A percentile compares a stretch with the other conserved stretches of the same genome.
Conservation (phyloP, 1,140 invertebrate species). For the Araneus ventricosus region DNA sequence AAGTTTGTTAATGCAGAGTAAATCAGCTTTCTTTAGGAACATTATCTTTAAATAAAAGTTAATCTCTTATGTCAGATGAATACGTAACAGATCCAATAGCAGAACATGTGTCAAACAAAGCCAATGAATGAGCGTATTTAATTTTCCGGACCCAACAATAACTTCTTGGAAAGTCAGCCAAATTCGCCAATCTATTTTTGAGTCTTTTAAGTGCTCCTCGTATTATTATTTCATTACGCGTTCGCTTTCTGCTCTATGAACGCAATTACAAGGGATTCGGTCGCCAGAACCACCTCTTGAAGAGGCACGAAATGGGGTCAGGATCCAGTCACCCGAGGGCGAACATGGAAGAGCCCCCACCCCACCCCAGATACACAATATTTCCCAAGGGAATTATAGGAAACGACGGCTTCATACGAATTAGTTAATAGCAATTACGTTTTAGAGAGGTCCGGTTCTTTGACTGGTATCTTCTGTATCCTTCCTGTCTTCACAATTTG, state of each 20-base stretch:
- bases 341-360: background rate
- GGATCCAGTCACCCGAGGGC: background rate
- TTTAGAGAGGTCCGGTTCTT: background rate
- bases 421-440: conserved; percentile 30
- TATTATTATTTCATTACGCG: conserved; percentile 25
- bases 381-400: conserved; percentile 47
- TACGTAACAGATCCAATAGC: too few relatives aligned
- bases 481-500: background rate
- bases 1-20: too few relatives aligned
- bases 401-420: conserved; percentile 31
- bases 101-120: too few relatives aligned
- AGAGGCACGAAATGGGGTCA: conserved; percentile 42
- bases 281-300: background rate
- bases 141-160: background rate
- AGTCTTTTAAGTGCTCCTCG: background rate
- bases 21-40: too few relatives aligned
- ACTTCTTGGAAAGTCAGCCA: background rate
- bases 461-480: background rate
- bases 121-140: too few relatives aligned
- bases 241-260: background rate
- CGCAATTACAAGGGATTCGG: background rate
- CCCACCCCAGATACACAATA: background rate
- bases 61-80: too few relatives aligned
- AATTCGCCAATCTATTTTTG: conserved; percentile 9
- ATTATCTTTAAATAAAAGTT: too few relatives aligned